Evolutionary conservation across 2,797 vertebrate species (phyloP).

Genomic region (Streptopelia turtur): DNA sequence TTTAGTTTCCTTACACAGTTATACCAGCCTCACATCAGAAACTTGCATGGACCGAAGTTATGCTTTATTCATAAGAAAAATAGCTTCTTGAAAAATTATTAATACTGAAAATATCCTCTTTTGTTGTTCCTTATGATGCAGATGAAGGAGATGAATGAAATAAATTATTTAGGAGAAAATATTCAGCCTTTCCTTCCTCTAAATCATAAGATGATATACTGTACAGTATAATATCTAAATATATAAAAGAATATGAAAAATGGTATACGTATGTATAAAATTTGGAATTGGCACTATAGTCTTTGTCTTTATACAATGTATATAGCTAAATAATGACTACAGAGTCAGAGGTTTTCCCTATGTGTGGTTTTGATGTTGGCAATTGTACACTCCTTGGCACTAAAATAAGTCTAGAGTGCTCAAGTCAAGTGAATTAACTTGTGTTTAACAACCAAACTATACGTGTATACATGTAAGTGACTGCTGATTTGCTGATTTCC

Average conservation of each 20-base stretch:
- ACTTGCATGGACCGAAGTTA: background rate
- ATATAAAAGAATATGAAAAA: background rate
- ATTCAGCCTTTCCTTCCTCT: conserved; percentile 20
- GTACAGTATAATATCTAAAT: background rate
- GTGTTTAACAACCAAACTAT: background rate
- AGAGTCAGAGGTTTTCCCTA: conserved; percentile 20
- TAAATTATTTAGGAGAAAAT: conserved; percentile 30
- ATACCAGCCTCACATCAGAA: background rate
- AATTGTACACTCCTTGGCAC: background rate
- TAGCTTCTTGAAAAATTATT: background rate
- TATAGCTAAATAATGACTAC: background rate
- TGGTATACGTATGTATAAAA: background rate
- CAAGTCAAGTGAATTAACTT: background rate
- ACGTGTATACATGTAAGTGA: background rate
- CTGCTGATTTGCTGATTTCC: background rate
- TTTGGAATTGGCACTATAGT: background rate
- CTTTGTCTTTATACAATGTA: background rate
- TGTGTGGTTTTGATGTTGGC: background rate
- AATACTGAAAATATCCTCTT: background rate
- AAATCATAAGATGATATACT: conserved; percentile 32
- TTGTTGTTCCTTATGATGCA: background rate
- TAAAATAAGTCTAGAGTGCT: background rate
- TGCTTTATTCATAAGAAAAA: background rate
- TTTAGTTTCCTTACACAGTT: background rate
- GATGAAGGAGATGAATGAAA: conserved; percentile 7